A percentile compares a stretch with the other conserved stretches of the same genome.
Conservation (phyloP, 2,113 vertebrate genomes). For the Corydoras sp. region DNA sequence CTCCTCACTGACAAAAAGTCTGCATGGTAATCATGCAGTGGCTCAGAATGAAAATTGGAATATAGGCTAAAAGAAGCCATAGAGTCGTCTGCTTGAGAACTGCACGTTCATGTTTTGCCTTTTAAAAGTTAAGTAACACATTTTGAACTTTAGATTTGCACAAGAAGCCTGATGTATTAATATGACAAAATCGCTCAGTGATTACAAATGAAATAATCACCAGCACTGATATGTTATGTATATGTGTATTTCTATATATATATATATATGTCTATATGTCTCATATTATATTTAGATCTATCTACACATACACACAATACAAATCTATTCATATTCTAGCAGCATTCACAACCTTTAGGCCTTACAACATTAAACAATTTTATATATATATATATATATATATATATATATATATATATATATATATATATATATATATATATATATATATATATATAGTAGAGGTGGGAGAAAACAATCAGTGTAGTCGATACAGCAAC, state of each 20-base stretch:
- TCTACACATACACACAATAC: conserved; percentile 53
- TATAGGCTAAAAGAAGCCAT: neutral
- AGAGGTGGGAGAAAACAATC: no score
- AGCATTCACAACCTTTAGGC: conserved; percentile 70
- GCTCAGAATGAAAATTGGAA: conserved; percentile 13
- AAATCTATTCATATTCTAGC: conserved; percentile 67
- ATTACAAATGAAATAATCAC: conserved; percentile 20
- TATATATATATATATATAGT: no score
- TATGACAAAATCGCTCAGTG: conserved; percentile 5
- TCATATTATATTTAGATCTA: conserved; percentile 37
- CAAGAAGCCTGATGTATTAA: conserved; percentile 7
- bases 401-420: no score
- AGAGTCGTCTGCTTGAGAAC: neutral
- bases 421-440: no score
- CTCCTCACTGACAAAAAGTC: conserved; percentile 40
- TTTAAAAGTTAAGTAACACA: neutral
- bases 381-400: no score
- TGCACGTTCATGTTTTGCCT: neutral
- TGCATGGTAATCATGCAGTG: conserved; percentile 4
- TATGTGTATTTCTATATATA: conserved; percentile 51
- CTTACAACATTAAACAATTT: conserved; percentile 60
- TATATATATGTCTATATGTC: conserved; percentile 52
- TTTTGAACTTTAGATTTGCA: no score
- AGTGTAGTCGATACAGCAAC: no score
- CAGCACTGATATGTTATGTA: conserved; percentile 53